Evolutionary conservation across 2,888 invertebrate genomes (phyloP), one percentile per base, ranked within the genome.

Genomic region (Hedya salicella): DNA sequence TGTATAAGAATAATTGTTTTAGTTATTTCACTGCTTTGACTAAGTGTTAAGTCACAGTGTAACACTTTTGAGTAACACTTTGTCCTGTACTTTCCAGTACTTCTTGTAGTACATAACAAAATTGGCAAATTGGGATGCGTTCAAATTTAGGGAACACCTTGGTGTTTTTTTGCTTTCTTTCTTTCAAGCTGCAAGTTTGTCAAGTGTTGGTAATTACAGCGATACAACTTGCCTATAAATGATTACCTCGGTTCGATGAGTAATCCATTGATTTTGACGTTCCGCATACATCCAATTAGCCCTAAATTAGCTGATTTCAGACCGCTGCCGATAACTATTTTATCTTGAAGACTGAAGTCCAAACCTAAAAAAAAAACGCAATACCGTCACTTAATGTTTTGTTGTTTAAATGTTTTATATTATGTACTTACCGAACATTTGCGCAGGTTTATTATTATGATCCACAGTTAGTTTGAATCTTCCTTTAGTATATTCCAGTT

Each of bases 241-340:
- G n/a, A n/a, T 52, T 76, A 86, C 87, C 93, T 89, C 0, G 98
- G 96, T 80, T 98, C 97, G 71, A 98, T 94, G 57, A 95, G 91
- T 68, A 95, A 93, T 11, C 95, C 95, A 80, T 98, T 98, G 67
- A 98, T 96, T 82, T 95, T 94, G 68, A 98, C 95, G 78, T 97
- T 96, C 71, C 97, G 94, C 94, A 98, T 96, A 81, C 98, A 98
- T 25, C 98, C 98, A 56, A 98, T 96, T 61, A 98, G 92, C 3
- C 98, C 97, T 80, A 94, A 87, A 75, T 95, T 95, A 13, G 94
- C 94, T 32, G 93, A 94, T 83, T 95, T 95, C 16, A 96, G 93
- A 49, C 97, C 97, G 78, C 96, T 97, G 64, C 97, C 97, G 72
- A 97, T 95, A 67, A 95, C 95, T 69, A 96, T 94, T 82, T 94